A percentile compares a stretch with the other conserved stretches of the same genome.
Conservation (phyloP, 2,797 vertebrate genomes). For the Caiman crocodilus region DNA sequence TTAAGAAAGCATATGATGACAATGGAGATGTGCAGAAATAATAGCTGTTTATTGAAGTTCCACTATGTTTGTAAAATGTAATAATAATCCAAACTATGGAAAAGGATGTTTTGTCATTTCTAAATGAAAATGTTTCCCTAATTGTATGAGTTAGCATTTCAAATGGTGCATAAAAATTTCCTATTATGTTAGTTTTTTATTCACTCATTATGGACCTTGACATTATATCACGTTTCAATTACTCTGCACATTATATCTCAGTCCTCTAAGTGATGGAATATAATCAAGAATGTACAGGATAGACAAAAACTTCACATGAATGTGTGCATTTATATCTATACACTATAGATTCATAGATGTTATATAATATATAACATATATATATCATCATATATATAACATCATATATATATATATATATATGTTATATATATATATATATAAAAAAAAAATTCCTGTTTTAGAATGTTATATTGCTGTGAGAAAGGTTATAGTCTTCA, state of each 20-base stretch:
- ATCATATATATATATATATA: not conserved
- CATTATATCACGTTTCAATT: not conserved
- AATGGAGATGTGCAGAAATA: not conserved
- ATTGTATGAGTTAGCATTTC: not conserved
- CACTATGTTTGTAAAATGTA: not conserved
- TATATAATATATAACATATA: not conserved
- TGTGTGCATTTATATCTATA: accelerated
- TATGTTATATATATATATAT: not conserved
- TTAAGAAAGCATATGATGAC: not conserved
- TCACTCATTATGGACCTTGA: not conserved
- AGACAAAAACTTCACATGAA: not conserved
- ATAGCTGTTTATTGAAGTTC: slow-evolving; percentile 1
- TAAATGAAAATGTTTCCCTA: not conserved
- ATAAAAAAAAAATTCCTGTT: not conserved
- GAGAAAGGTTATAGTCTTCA: no score
- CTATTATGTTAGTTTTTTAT: not conserved
- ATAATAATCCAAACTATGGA: not conserved
- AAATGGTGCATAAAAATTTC: not conserved
- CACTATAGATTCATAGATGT: not conserved
- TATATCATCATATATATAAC: no score
- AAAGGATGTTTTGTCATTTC: not conserved
- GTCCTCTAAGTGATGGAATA: not conserved
- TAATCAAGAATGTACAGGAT: not conserved
- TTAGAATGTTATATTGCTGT: not conserved
- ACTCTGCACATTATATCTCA: not conserved